Base-by-base conservation (phyloP, 2,888 invertebrate species). In the Drosophila quinaria region DNA sequence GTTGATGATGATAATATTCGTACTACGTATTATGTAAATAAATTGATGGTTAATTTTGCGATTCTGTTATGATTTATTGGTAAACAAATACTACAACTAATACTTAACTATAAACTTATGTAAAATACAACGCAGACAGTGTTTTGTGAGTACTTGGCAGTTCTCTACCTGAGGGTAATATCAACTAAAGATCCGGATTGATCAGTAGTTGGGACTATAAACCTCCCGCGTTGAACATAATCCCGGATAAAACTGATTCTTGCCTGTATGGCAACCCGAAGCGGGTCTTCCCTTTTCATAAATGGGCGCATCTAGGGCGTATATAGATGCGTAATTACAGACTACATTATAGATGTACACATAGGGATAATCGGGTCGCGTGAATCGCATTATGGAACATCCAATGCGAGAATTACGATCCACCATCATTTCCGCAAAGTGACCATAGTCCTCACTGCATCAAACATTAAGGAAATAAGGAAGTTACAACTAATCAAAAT, bases 271-370 rank as follows among this genome's bases (percentile, higher is more conserved):
- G 35, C 92, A 93, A 13, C 82, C 77, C 0, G 91, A 90, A 1
- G 85, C 80, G 0, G 93, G 65, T 50, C 78, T 70, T 1, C 93
- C 93, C 0, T 71, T 74, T 9, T 81, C 87, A 56, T 93, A 93
- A 0, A 93, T 87, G 0, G 92, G 92, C 1, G 87, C 72, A 22
- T 87, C 91, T 13, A 91, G 47, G 0, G 93, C 92, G 70, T 93
- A 92, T 4, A 92, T 89, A 1, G 91, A 91, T 1, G 92, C 90
- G 70, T 93, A 93, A 70, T 93, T 92, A 46, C 92, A 93, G 17
- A 90, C 91, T 4, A 93, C 87, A 72, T 93, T 90, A 37, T 91
- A 90, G 22, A 92, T 87, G 25, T 90, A 90, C 11, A 87, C 89
- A 13, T 76, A 74, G 0, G 89, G 90, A 70, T 91, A 89, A 47